These are phyloP conservation scores for Alouatta palliata DNA, from an alignment of 2,113 vertebrate species.

Conservation along the genomic window DNA sequence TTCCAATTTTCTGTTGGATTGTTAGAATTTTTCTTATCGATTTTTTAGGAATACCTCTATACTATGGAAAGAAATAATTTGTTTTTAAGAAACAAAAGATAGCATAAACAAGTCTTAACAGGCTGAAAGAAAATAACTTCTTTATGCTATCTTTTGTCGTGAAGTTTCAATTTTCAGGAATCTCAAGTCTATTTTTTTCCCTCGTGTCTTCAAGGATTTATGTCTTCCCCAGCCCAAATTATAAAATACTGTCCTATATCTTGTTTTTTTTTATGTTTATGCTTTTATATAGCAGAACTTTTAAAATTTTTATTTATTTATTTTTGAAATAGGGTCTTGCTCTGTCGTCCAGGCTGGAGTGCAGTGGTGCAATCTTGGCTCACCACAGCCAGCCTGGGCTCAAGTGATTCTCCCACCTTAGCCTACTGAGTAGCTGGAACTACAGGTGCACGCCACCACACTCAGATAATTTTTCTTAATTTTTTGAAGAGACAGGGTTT, in stretches of 20 bases:
- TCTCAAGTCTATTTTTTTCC: not conserved
- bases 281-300: not conserved
- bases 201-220: not conserved
- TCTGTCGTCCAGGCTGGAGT: too few relatives aligned
- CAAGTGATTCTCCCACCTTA: too few relatives aligned
- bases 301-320: too few relatives aligned
- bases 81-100: too few relatives aligned
- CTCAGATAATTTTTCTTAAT: too few relatives aligned
- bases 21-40: not conserved
- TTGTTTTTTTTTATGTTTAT: not conserved
- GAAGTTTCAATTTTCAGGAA: not conserved
- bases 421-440: too few relatives aligned
- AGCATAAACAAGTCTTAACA: too few relatives aligned
- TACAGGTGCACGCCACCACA: accelerated
- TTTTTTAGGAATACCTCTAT: not conserved
- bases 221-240: not conserved
- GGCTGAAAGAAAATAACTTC: not conserved
- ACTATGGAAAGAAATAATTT: not conserved
- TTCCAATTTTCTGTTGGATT: not conserved
- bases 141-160: not conserved
- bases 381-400: too few relatives aligned
- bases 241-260: not conserved
- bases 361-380: too few relatives aligned
- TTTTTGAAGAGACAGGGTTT: too few relatives aligned
- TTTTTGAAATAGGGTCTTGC: too few relatives aligned